Percentiles rank a stretch among this genome's conserved stretches.
Evolutionary conservation across 2,113 vertebrate genomes (phyloP).

Genomic region (Nothoprocta pentlandii): DNA sequence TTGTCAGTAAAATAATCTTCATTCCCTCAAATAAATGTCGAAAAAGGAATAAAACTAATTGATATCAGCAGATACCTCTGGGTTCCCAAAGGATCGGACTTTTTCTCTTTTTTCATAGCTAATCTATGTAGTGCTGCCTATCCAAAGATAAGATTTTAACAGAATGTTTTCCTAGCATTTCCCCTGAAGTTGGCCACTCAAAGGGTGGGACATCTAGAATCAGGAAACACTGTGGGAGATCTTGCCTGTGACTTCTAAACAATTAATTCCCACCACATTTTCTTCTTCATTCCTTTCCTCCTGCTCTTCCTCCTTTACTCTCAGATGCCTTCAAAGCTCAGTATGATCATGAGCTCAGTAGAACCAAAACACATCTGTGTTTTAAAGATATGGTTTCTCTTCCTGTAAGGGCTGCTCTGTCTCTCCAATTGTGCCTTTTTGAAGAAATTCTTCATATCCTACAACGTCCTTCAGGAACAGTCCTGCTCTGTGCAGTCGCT

Average conservation of each 20-base stretch:
- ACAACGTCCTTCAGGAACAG: neutral
- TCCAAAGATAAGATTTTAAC: neutral
- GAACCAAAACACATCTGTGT: neutral
- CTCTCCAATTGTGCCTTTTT: neutral
- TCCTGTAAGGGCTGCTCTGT: rapidly evolving
- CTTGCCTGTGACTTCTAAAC: neutral
- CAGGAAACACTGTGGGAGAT: neutral
- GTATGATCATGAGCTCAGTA: rapidly evolving
- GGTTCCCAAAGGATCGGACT: neutral
- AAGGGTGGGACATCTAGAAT: neutral
- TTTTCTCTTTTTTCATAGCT: neutral
- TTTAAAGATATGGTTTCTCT: neutral
- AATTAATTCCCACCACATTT: neutral
- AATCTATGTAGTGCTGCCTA: neutral
- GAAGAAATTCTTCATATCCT: neutral
- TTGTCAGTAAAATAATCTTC: neutral
- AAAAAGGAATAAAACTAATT: neutral
- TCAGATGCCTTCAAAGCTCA: neutral
- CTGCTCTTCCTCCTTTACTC: neutral
- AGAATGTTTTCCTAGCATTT: neutral
- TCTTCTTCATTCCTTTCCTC: neutral
- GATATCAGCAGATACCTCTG: neutral
- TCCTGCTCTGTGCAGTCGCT: neutral
- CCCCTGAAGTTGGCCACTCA: neutral
- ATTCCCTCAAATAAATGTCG: neutral